These are phyloP conservation scores for Trachelus stipa DNA, from an alignment of 2,888 invertebrate genomes.

Conservation along the genomic window DNA sequence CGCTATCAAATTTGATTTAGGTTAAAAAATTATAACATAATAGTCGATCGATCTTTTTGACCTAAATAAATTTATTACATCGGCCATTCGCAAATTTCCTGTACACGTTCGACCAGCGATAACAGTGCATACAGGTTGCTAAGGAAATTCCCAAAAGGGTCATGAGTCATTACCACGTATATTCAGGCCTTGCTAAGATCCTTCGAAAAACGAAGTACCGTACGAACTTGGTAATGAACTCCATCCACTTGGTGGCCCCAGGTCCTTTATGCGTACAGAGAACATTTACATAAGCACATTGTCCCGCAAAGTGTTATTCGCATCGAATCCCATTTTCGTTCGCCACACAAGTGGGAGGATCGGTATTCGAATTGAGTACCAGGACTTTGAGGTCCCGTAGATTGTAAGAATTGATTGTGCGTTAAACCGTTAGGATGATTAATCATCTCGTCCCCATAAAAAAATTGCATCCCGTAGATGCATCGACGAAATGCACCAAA, in stretches of 20 bases:
- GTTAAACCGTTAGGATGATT: background rate
- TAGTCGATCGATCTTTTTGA: background rate
- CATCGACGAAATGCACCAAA: background rate
- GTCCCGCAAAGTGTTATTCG: slow-evolving; percentile 7
- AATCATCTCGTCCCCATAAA: background rate
- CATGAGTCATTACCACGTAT: background rate
- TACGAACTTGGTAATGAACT: background rate
- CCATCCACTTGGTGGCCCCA: background rate
- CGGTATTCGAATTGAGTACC: background rate
- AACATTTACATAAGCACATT: slow-evolving; percentile 6
- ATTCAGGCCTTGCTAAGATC: background rate
- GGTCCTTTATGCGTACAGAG: background rate
- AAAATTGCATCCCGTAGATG: background rate
- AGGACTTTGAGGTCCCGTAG: slow-evolving; percentile 1
- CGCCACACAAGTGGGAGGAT: background rate
- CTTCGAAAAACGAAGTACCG: background rate
- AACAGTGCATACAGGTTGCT: background rate
- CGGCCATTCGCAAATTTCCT: background rate
- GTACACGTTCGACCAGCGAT: background rate
- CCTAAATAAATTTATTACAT: background rate
- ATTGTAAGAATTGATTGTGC: background rate
- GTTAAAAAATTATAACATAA: background rate
- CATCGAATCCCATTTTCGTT: background rate
- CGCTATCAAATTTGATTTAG: background rate
- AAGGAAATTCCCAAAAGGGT: background rate